Base-by-base conservation (phyloP, 2,113 vertebrate genomes). In the Tor tambroides region DNA sequence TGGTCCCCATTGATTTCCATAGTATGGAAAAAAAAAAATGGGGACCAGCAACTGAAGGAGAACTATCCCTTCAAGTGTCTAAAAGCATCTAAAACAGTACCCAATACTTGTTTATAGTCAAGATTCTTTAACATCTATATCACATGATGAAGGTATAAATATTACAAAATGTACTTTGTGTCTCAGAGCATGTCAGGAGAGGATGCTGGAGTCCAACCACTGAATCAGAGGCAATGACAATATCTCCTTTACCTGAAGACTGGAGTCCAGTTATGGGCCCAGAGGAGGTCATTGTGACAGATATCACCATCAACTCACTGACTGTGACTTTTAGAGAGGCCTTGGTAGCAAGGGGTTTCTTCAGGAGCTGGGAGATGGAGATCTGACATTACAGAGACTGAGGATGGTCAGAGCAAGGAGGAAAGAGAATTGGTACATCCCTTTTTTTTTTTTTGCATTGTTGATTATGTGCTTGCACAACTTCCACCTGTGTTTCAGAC, bases 251-350 rank as follows among this genome's bases (percentile, higher is more conserved):
- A 67, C 28, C 74, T 4, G 90, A 88, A 49, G 90, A 91, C 84
- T 94, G 93, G 93, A 91, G 75, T 35, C 93, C 94, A 2, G 7
- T 83, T n/a, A 3, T 86, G 10, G 28, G 81, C 76, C 93, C 96
- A 14, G 96, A 96, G 7, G 96, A 98, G 92, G 96, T 99, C 93
- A 98, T 96, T 15, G 97, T 99, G 94, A 99, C 98, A 0, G 98
- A 99, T 89, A 96, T 99, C 95, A 99, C 98, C 7, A 96, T 98
- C 92, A 99, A 99, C 94, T 96, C 97, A 85, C 92, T 99, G 92
- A 99, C 98, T 5, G 98, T 99, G 93, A 99, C 98, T 91, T 99
- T 99, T 94, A 94, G 95, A 76, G 98, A 99, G 95, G 97, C 98
- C 43, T 94, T 96, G 91, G 95, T 94, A 32, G 96, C 97, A 4